Evolutionary conservation across 2,888 invertebrate genomes (phyloP).

Genomic region (Sceliomorpha sp.): DNA sequence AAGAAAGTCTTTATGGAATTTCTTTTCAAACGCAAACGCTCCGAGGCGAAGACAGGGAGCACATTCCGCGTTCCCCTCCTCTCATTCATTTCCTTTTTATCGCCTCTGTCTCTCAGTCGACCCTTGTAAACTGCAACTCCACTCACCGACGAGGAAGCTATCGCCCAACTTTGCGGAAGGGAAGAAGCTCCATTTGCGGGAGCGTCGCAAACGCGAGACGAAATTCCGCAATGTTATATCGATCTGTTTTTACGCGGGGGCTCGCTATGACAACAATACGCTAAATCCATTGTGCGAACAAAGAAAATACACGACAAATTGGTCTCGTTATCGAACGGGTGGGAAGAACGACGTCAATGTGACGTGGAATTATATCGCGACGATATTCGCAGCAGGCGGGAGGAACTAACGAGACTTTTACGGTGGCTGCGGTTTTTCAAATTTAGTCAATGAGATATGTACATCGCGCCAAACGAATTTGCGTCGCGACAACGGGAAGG

Average conservation of each 20-base stretch:
- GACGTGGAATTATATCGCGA: conserved; percentile 31
- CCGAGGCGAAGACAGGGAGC: conserved; percentile 22
- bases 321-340: conserved; percentile 26
- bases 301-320: conserved; percentile 26
- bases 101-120: conserved; percentile 7
- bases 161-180: conserved; percentile 7
- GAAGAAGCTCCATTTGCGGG: too few species aligned
- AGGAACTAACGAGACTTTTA: conserved; percentile 36
- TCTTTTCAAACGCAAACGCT: conserved; percentile 44
- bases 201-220: too few species aligned
- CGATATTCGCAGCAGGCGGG: conserved; percentile 32
- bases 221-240: too few species aligned
- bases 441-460: conserved; percentile 43
- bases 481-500: conserved; percentile 28
- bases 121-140: conserved; percentile 23
- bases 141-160: conserved; percentile 9
- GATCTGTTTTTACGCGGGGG: background rate
- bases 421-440: conserved; percentile 29
- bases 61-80: conserved; percentile 7
- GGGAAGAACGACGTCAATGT: conserved; percentile 18
- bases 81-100: conserved; percentile 39
- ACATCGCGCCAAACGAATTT: conserved; percentile 26
- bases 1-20: conserved; percentile 37
- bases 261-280: too few species aligned
- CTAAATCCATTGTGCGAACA: conserved; percentile 2